Evolutionary conservation across 1,140 invertebrate species (phyloP).

Genomic region (Drosophila trapezifrons): DNA sequence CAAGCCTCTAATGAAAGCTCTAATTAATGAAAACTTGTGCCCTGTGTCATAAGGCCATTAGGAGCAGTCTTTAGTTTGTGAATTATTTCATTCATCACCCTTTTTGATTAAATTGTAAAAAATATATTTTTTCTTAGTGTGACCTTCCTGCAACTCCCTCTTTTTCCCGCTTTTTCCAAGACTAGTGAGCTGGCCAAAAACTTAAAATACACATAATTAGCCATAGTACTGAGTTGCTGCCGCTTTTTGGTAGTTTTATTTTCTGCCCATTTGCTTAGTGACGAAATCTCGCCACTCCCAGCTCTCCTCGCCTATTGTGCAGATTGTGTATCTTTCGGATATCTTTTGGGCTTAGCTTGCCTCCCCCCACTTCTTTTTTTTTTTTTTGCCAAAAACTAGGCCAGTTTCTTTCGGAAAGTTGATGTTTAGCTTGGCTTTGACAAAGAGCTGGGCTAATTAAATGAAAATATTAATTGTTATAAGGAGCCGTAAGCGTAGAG

Average conservation of each 20-base stretch:
- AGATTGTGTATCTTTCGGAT: slow-evolving; percentile 42
- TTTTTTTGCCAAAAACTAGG: slow-evolving; percentile 56
- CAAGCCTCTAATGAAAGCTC: too few species aligned
- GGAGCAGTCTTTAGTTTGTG: background rate
- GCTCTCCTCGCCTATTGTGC: background rate
- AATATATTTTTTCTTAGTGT: background rate
- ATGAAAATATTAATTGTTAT: slow-evolving; percentile 66
- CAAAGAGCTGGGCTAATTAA: slow-evolving; percentile 58
- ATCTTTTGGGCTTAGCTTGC: slow-evolving; percentile 28
- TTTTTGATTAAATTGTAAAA: too few species aligned
- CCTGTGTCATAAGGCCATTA: too few species aligned
- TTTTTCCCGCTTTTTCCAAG: slow-evolving; percentile 45
- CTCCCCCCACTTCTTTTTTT: background rate
- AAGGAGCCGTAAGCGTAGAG: too few species aligned
- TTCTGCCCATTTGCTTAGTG: slow-evolving; percentile 51
- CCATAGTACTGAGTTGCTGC: slow-evolving; percentile 51
- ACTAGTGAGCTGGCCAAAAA: slow-evolving; percentile 65
- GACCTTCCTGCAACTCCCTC: background rate
- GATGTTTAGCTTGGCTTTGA: slow-evolving; percentile 55
- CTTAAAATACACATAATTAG: slow-evolving; percentile 82
- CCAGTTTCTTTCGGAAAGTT: slow-evolving; percentile 42
- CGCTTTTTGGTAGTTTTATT: slow-evolving; percentile 17
- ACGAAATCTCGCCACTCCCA: slow-evolving; percentile 23
- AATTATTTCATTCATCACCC: background rate
- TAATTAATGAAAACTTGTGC: too few species aligned